A percentile compares a stretch with the other conserved stretches of the same genome.
Evolutionary conservation across 2,797 vertebrate species (phyloP).

Genomic region (Enteromius unitaeniatus): DNA sequence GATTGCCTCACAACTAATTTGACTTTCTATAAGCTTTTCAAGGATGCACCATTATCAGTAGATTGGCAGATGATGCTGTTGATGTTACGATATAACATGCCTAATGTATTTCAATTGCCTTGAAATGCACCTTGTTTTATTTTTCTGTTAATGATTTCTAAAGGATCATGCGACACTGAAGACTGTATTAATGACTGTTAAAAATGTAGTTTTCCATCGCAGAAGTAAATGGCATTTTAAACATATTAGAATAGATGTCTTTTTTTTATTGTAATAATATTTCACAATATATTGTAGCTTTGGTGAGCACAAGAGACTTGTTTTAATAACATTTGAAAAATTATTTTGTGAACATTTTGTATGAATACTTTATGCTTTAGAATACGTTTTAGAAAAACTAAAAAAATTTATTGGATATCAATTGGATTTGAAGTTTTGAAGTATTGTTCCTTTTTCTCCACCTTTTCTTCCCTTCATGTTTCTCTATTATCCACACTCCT

Average conservation of each 20-base stretch:
- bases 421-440: background rate
- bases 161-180: background rate
- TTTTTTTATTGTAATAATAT: background rate
- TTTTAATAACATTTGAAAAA: background rate
- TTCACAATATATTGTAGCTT: background rate
- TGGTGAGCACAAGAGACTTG: background rate
- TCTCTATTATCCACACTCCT: constrained; percentile 31
- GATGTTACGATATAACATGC: background rate
- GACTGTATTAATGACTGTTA: background rate
- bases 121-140: background rate
- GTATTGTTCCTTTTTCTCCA: constrained; percentile 4
- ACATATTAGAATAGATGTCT: background rate
- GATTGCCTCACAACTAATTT: background rate
- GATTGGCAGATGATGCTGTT: constrained; percentile 1
- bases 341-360: background rate
- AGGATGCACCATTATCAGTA: background rate
- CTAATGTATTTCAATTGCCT: background rate
- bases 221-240: background rate
- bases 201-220: background rate
- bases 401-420: background rate
- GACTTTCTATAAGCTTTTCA: constrained; percentile 22
- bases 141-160: background rate
- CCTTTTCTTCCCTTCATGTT: constrained; percentile 7
- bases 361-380: background rate
- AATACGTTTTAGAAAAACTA: too few relatives aligned